Base-by-base conservation (phyloP, 2,113 vertebrate genomes). In the Illadopsis cleaveri region DNA sequence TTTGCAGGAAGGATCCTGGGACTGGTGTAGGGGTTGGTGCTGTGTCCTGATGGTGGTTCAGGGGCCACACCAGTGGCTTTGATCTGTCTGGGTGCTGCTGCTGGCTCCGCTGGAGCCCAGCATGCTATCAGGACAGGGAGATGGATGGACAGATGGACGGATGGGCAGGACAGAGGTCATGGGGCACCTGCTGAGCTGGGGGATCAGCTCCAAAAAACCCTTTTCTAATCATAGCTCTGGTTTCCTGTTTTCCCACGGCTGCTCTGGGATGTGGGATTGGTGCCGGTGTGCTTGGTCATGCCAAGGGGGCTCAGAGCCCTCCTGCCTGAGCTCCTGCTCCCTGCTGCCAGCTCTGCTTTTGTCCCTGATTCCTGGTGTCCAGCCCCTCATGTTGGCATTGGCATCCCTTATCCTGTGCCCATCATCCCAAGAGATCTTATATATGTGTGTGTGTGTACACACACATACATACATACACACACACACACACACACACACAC, bases 221-320 rank as follows among this genome's bases (percentile, higher is more conserved):
- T 92, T 73, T 90, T 78, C 91, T 94, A 80, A 68, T 78, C 80
- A 69, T 78, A 92, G 68, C 80, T 76, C 60, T 0, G 0, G 44
- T 60, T 97, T 96, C 94, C 96, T 96, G 94, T 94, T 95, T 96
- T 89, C 94, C 94, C 94, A 93, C 17, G 57, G 35, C 69, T 7
- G 10, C 5, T 18, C 35, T 5, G 33, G 35, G 62, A 11, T 4
- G 6, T 35, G 2, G 12, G 73, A 45, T 14, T 0, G 2, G 38
- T 54, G 47, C 18, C 0, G 38, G 51, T 82, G 61, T 57, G 81
- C 87, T 62, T 11, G 56, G 61, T 60, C 2, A 1, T 4, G 12
- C 30, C 0, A 5, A 3, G n/a, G 62, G 69, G 35, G 25, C 61
- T 51, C 8, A 1, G 54, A 54, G 12, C 42, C 56, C 40, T 77